Base-by-base conservation (phyloP, 1,140 invertebrate genomes). In the Pseudomyrmex cubaensis region DNA sequence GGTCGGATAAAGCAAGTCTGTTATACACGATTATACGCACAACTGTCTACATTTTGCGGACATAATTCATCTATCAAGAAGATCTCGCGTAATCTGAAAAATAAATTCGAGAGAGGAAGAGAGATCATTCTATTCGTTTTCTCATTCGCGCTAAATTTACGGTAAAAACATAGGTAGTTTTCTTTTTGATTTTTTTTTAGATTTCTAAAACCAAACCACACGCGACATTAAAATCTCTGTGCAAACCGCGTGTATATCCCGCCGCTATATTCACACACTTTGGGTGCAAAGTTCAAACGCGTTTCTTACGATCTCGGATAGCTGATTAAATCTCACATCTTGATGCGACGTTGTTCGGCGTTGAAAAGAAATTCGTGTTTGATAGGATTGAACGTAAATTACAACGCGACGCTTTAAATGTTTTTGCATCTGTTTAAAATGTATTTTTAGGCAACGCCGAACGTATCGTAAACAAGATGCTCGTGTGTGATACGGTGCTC, bases 361-460 rank as follows among this genome's bases (percentile, higher is more conserved):
- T 20, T 2, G 54, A 22, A 46, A n/a, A 10, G 1, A 54, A 67
- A 67, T 67, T 12, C 15, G 17, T 56, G 56, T 4, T 4, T 35
- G 35, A 9, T 15, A 5, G 13, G 9, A 77, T 77, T 56, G 17
- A 57, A 12, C n/a, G 15, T 66, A 77, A 77, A 44, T 77, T 62
- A 75, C 44, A 44, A 25, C 48, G n/a, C 48, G 20, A 17, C n/a
- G n/a, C 17, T 8, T 64, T 54, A 54, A 17, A 67, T 56, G 25
- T 54, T 67, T 67, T 67, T 35, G 15, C 22, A 9, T 10, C 12
- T 48, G 25, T 48, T 78, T 69, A 59, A 78, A 57, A 78, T 48
- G 57, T 59, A 78, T 70, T 78, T 69, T 78, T 69, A 78, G 17
- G 2, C 63, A 22, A 9, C 2, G 25, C 2, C 25, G 2, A 25